Percentiles rank a stretch among this genome's conserved stretches.
Evolutionary conservation across 2,113 vertebrate species (phyloP).

Genomic region (Albula glossodonta): DNA sequence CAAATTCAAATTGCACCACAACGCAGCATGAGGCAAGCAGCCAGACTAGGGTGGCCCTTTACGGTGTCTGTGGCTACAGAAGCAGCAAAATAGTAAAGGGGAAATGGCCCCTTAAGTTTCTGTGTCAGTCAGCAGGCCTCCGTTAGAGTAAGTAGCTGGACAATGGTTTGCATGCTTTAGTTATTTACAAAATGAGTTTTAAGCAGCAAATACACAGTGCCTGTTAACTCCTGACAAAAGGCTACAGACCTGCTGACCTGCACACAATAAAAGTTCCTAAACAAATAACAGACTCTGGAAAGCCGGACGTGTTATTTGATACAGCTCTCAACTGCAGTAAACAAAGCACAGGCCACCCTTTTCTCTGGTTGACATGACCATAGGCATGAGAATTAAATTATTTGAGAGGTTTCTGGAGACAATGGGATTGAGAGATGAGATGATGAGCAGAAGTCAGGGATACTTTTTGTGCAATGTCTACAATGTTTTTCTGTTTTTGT

Average conservation of each 20-base stretch:
- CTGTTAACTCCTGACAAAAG: neutral
- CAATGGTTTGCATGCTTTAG: conserved; percentile 67
- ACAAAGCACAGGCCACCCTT: neutral
- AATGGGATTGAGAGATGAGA: neutral
- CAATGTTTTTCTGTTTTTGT: too few relatives aligned
- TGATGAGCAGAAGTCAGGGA: too few relatives aligned
- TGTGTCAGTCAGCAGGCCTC: conserved; percentile 64
- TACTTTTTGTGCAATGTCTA: too few relatives aligned
- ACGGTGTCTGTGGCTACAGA: conserved; percentile 44
- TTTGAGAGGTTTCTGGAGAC: neutral
- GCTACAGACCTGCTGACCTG: neutral
- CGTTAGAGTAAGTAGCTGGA: conserved; percentile 60
- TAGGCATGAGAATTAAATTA: neutral
- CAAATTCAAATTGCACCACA: neutral
- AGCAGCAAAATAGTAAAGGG: conserved; percentile 36
- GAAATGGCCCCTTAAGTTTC: conserved; percentile 49
- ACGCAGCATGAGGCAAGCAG: neutral
- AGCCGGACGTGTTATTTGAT: conserved; percentile 1
- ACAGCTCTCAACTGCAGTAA: neutral
- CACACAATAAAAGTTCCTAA: neutral
- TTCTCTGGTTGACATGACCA: neutral
- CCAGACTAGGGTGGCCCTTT: neutral
- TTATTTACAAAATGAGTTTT: conserved; percentile 51
- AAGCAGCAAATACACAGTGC: conserved; percentile 33
- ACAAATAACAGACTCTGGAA: neutral